Evolutionary conservation across 2,113 vertebrate genomes (phyloP), one percentile per base, ranked within the genome.

Genomic region (Oryzias curvinotus): DNA sequence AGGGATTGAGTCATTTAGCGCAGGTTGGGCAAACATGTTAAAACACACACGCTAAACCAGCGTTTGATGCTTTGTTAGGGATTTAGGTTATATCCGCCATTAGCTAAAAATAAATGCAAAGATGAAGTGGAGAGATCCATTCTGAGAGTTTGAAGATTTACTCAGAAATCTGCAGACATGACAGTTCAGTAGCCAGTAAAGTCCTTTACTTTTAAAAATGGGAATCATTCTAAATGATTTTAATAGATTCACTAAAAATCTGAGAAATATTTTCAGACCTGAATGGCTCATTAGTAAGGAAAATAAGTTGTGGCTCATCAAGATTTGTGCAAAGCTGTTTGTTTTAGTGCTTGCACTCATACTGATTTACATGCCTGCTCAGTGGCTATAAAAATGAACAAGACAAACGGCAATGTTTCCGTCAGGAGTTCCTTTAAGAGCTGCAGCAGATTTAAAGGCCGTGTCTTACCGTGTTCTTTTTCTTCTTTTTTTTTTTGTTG

Each of bases 41-140:
- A 84, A 86, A 90, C 85, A 83, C 80, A 86, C 85, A 80, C 52
- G 77, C 77, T 72, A 51, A 83, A 65, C 36, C 62, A 52, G 55
- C 23, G 62, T 83, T 86, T 88, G 82, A 86, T 86, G 78, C 85
- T 86, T 81, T 77, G 64, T 87, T 79, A 88, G 81, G 76, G 80
- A 83, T 71, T 82, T 74, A 80, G 58, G 69, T 73, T 82, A 70
- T 75, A 73, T 83, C 68, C 28, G 57, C 80, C 57, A 46, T 25
- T 13, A 58, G 77, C 81, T 80, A 86, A 84, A 86, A 82, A 84
- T 88, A 88, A 70, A 77, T 65, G 55, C 45, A 41, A 65, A 87
- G 77, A 80, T 67, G 59, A 66, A 58, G 76, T 41, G 45, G 53
- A 55, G 44, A 71, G 70, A 79, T 65, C 51, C 63, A 53, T 66